Evolutionary conservation across 2,113 vertebrate species (phyloP).

Genomic region (Tragelaphus buxtoni): DNA sequence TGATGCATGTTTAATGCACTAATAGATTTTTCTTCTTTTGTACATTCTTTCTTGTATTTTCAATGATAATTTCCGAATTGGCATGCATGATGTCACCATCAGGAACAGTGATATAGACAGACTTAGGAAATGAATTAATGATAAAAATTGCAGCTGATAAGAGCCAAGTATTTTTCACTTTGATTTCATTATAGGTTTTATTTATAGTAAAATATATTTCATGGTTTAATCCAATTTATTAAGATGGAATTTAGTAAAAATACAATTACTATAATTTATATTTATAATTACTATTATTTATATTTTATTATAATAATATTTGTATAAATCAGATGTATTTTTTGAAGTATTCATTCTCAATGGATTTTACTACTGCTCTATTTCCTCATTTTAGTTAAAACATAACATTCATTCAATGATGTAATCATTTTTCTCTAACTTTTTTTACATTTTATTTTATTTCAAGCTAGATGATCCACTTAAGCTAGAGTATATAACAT

Average conservation of each 20-base stretch:
- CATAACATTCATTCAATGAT: neutral
- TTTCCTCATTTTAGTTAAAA: neutral
- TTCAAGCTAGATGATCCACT: neutral
- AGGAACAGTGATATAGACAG: neutral
- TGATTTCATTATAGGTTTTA: neutral
- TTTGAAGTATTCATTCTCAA: neutral
- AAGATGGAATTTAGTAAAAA: neutral
- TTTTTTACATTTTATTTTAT: neutral
- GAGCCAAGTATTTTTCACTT: neutral
- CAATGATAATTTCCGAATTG: neutral
- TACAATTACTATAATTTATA: too few relatives aligned
- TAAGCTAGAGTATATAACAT: neutral
- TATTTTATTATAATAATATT: neutral
- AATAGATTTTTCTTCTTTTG: neutral
- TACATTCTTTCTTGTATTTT: neutral
- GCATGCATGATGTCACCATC: neutral
- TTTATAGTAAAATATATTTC: neutral
- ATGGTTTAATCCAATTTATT: neutral
- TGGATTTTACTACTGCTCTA: neutral
- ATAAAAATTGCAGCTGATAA: neutral
- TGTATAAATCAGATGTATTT: neutral
- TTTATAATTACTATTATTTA: too few relatives aligned
- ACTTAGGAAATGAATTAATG: neutral
- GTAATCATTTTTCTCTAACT: neutral
- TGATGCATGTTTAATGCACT: neutral